These are phyloP conservation scores for Diadema setosum DNA, from an alignment of 35 echinoderm and acorn worm genomes.

Conservation along the genomic window DNA sequence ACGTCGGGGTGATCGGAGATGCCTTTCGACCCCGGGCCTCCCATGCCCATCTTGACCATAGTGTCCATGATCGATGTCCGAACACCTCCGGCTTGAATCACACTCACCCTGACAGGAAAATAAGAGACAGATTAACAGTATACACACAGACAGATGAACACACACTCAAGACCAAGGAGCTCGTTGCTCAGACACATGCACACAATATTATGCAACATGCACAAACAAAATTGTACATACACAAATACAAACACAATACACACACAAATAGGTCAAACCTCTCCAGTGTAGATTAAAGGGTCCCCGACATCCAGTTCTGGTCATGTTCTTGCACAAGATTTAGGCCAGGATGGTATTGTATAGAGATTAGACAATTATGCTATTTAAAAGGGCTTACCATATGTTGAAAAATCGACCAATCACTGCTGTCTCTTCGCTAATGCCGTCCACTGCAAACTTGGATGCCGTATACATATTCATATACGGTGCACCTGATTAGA, in stretches of 20 bases:
- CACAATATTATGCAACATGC: too few species aligned
- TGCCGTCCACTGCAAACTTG: slow-evolving; percentile 43
- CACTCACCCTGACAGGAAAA: neutral
- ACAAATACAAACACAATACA: too few species aligned
- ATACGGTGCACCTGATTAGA: slow-evolving; percentile 34
- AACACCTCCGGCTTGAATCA: neutral
- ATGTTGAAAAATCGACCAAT: slow-evolving; percentile 28
- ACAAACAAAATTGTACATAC: too few species aligned
- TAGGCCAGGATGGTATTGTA: neutral
- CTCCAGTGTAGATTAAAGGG: too few species aligned
- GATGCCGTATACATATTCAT: slow-evolving; percentile 8
- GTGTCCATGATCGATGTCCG: neutral
- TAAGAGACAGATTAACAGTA: neutral
- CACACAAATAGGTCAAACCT: too few species aligned
- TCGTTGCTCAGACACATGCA: too few species aligned
- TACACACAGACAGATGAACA: too few species aligned
- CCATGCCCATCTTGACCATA: neutral
- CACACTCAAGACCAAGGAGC: too few species aligned
- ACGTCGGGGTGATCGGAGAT: neutral
- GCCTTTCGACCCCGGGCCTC: neutral
- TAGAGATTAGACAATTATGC: neutral
- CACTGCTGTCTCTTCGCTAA: slow-evolving; percentile 26
- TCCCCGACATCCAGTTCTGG: too few species aligned
- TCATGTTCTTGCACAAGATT: neutral
- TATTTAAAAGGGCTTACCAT: slow-evolving; percentile 42